A percentile compares a stretch with the other conserved stretches of the same genome.
These are phyloP conservation scores for Oreochromis niloticus DNA, from an alignment of 2,113 vertebrate genomes.

Conservation along the genomic window DNA sequence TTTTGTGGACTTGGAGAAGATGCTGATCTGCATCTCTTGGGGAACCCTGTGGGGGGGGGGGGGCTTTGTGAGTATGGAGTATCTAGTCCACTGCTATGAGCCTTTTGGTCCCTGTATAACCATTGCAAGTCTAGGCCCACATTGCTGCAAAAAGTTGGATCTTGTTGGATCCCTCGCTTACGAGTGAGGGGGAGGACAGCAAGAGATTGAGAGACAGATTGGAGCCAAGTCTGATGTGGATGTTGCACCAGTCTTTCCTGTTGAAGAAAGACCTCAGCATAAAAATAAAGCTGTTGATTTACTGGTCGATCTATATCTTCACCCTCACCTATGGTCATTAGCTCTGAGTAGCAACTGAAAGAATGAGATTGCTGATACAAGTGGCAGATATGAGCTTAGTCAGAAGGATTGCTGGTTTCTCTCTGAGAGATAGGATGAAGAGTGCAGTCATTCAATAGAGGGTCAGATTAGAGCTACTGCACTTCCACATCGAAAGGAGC, in stretches of 20 bases:
- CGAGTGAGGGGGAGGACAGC: not conserved
- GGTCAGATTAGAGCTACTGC: not conserved
- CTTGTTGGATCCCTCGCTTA: not conserved
- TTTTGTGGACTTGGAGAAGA: not conserved
- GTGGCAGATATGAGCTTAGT: not conserved
- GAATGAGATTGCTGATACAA: not conserved
- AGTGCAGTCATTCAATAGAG: not conserved
- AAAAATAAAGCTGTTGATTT: not conserved
- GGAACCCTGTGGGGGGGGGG: not conserved
- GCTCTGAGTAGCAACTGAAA: not conserved
- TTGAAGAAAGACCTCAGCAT: not conserved
- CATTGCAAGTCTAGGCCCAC: not conserved
- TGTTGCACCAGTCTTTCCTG: not conserved
- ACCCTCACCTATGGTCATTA: not conserved
- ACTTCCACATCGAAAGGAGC: not conserved
- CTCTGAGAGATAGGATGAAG: not conserved
- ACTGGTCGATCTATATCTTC: not conserved
- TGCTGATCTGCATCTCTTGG: not conserved
- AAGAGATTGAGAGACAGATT: not conserved
- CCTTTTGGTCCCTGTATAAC: not conserved
- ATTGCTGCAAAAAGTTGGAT: not conserved
- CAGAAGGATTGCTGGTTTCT: not conserved
- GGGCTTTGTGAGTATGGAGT: too few species aligned
- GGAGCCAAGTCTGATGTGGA: not conserved
- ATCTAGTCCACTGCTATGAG: not conserved